Evolutionary conservation across 1,140 invertebrate species (phyloP).

Genomic region (Bombus confusus): DNA sequence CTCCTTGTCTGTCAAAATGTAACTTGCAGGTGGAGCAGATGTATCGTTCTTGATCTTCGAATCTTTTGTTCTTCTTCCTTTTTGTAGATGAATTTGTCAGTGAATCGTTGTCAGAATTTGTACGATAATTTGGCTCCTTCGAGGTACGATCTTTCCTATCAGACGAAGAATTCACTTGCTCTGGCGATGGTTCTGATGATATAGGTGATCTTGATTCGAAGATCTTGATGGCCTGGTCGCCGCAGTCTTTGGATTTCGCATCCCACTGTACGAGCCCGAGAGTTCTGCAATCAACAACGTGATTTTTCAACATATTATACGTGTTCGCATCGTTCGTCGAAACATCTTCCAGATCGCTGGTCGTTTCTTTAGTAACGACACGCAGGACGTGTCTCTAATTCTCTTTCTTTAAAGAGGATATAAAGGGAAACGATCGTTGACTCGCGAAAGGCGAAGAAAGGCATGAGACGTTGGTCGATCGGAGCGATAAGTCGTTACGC

Average conservation of each 20-base stretch:
- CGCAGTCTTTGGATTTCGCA: neutral
- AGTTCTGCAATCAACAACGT: conserved; percentile 56
- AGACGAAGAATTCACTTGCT: neutral
- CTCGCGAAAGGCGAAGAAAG: neutral
- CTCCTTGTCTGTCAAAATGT: neutral
- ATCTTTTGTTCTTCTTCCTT: too few relatives aligned
- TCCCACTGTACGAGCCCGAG: conserved; percentile 1
- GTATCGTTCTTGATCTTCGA: neutral
- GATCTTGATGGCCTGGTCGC: too few relatives aligned
- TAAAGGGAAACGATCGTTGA: neutral
- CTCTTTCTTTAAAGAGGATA: neutral
- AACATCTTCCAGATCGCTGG: conserved; percentile 11
- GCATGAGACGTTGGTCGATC: conserved; percentile 11
- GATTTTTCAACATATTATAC: conserved; percentile 47
- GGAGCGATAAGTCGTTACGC: neutral
- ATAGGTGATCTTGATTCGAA: neutral
- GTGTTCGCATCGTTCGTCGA: neutral
- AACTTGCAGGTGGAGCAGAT: neutral
- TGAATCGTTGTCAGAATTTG: neutral
- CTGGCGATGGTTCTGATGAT: neutral
- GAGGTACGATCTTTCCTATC: neutral
- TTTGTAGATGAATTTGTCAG: neutral
- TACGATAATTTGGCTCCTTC: neutral
- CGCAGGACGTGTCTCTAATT: neutral
- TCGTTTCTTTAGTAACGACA: neutral